These are phyloP conservation scores for Drosophila sucinea DNA, from an alignment of 1,140 invertebrate species.

Conservation along the genomic window DNA sequence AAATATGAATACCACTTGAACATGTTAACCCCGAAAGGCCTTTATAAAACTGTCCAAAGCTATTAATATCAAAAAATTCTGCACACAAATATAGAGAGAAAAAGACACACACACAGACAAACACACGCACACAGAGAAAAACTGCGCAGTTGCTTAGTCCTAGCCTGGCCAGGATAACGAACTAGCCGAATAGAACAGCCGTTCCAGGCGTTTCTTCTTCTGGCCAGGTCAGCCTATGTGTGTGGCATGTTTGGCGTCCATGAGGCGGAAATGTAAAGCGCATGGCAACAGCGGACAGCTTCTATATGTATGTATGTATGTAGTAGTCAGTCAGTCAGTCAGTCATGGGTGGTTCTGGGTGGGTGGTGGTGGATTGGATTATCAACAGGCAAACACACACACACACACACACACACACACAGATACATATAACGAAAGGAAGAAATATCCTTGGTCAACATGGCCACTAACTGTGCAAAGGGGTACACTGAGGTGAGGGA, in stretches of 20 bases:
- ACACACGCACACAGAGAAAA: constrained; percentile 16
- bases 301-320: neutral
- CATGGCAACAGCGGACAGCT: constrained; percentile 52
- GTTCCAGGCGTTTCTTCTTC: constrained; percentile 7
- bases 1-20: constrained; percentile 81
- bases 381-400: constrained; percentile 59
- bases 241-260: constrained; percentile 74
- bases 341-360: constrained; percentile 1
- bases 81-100: constrained; percentile 56
- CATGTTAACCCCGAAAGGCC: constrained; percentile 81
- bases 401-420: constrained; percentile 6
- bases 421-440: constrained; percentile 30
- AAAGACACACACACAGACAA: neutral
- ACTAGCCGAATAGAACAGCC: constrained; percentile 15
- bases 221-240: constrained; percentile 69
- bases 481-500: constrained; percentile 33
- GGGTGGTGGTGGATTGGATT: constrained; percentile 55
- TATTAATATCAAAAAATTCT: constrained; percentile 80
- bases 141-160: constrained; percentile 72
- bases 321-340: constrained; percentile 12
- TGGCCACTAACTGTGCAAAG: constrained; percentile 37
- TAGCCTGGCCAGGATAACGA: constrained; percentile 44
- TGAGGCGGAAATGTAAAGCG: constrained; percentile 77
- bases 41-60: constrained; percentile 81
- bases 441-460: constrained; percentile 56